Conservation (phyloP, 64 coral and sea anemone genomes). For the Montipora capricornis region DNA sequence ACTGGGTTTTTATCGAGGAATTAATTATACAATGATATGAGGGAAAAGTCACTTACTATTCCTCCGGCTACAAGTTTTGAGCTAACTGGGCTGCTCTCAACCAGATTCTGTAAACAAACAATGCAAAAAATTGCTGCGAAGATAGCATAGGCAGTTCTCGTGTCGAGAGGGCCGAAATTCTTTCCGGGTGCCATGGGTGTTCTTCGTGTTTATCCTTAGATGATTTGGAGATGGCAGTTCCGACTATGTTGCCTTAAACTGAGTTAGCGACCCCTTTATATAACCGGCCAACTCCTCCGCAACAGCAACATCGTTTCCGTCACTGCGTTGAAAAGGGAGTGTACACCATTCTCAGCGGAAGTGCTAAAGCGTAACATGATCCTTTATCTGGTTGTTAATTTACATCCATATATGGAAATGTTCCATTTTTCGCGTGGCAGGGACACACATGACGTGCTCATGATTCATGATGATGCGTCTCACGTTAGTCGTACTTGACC, state of each 20-base stretch:
- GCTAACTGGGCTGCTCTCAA: slow-evolving; percentile 5
- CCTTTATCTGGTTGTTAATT: background rate
- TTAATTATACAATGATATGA: background rate
- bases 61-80: slow-evolving; percentile 22
- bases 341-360: background rate
- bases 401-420: slow-evolving; percentile 24
- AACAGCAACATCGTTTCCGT: too few species aligned
- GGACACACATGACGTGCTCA: background rate
- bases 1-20: too few species aligned
- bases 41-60: slow-evolving; percentile 14
- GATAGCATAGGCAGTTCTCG: background rate
- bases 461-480: background rate
- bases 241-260: background rate
- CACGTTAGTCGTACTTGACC: background rate
- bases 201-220: background rate
- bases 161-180: background rate
- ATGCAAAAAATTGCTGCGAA: background rate
- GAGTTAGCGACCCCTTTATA: background rate
- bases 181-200: background rate
- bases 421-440: background rate
- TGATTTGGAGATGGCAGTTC: background rate
- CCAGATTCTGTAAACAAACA: background rate
- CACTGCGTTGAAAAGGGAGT: background rate
- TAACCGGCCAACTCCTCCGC: background rate
- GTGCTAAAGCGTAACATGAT: background rate